Base-by-base conservation (phyloP, 1,140 invertebrate species). In the Psilanteris sp. region DNA sequence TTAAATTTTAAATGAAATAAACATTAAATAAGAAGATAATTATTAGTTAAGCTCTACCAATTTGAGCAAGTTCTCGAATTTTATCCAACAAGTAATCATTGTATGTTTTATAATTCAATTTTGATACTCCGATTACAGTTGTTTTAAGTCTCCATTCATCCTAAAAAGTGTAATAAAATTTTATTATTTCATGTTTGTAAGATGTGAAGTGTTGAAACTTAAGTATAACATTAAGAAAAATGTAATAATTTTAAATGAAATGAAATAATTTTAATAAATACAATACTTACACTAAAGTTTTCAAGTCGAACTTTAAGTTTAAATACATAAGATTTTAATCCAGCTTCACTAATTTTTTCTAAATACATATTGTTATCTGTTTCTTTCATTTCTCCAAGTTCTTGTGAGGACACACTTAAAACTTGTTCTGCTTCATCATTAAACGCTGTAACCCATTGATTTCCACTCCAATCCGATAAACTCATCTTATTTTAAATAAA, bases 381-480 rank as follows among this genome's bases (percentile, higher is more conserved):
- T 64, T 93, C 91, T 31, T 91, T 87, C 44, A 91, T 86, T 68
- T 91, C 89, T 9, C 95, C 95, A 7, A 98, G 86, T 79, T 97
- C 94, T 59, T 95, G 91, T 1, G 96, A 91, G n/a, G 88, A 90
- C n/a, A 89, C 89, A 0, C 93, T 93, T 0, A 99, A 79, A 34
- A 99, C 85, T 26, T 90, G 90, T 87, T 98, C 96, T 1, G 93
- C 96, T 7, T 92, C 90, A 13, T 97, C 96, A 78, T 93, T 95
- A 83, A 99, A 99, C 27, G 94, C 92, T 6, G 96, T 98, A 0
- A 94, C 92, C 94, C 97, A 98, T 41, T 94, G 92, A 81, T 92
- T 92, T 14, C 91, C 93, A 15, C 93, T 92, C 83, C 89, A 92
- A 88, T 99, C 98, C 0, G 93, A 93, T 24, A 98, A 88, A 79